Percentiles rank a stretch among this genome's conserved stretches.
phyloP scores from a whole-genome alignment of 2,797 vertebrate genomes.

The Acanthurus leucopareius region DNA sequence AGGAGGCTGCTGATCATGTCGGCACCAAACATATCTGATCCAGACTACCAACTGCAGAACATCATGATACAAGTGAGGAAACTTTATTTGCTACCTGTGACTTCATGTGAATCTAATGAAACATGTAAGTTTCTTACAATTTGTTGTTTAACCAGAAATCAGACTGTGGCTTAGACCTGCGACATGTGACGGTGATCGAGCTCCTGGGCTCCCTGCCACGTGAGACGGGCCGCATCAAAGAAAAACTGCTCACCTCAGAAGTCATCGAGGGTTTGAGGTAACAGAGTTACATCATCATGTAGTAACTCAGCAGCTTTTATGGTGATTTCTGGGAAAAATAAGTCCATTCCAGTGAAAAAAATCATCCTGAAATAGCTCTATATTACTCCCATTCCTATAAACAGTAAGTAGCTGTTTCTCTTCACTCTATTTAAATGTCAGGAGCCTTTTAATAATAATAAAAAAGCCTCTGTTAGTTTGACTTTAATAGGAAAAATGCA shows the following conservation, averaged over 20 bases:
- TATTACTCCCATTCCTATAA: conserved; percentile 7
- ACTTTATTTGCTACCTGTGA: background rate
- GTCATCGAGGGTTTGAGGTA: conserved; percentile 95
- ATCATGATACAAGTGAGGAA: conserved; percentile 92
- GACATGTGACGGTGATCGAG: conserved; percentile 91
- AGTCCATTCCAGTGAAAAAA: conserved; percentile 6
- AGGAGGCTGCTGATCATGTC: conserved; percentile 92
- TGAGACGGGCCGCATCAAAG: conserved; percentile 92
- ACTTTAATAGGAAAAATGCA: conserved; percentile 34
- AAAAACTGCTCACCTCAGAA: conserved; percentile 84
- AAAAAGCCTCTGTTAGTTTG: conserved; percentile 8
- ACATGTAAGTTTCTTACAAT: background rate
- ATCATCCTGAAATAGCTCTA: conserved; percentile 11
- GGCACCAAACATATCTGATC: conserved; percentile 88
- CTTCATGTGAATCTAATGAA: background rate
- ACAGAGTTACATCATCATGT: conserved; percentile 10
- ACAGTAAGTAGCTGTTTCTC: conserved; percentile 13
- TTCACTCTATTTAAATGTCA: conserved; percentile 44
- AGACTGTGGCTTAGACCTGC: conserved; percentile 91
- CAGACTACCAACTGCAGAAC: conserved; percentile 93
- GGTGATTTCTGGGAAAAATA: too few relatives aligned
- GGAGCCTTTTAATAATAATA: conserved; percentile 36
- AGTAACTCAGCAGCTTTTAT: background rate
- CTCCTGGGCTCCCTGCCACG: conserved; percentile 90
- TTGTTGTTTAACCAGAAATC: conserved; percentile 83